A percentile compares a stretch with the other conserved stretches of the same genome.
phyloP scores from a whole-genome alignment of 2,113 vertebrate genomes.

The Podilymbus podiceps region DNA sequence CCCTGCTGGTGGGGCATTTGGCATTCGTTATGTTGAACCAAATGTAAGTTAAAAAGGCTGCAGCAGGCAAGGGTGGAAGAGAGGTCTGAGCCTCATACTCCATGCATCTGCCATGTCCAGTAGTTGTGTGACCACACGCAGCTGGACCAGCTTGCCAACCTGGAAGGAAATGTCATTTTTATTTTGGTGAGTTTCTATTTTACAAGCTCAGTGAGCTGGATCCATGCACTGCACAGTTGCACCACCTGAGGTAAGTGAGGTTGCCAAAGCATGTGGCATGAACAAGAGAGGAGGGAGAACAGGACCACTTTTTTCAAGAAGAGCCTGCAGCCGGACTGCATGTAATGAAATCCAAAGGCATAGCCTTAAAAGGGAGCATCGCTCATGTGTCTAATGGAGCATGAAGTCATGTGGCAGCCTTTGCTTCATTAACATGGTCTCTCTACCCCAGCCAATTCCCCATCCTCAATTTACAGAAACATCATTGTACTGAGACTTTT shows the following conservation, averaged over 20 bases:
- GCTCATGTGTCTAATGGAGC: not conserved
- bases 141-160: not conserved
- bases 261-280: not conserved
- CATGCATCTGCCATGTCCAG: not conserved
- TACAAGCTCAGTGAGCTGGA: not conserved
- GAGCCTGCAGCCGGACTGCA: not conserved
- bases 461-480: not conserved
- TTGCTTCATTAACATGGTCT: not conserved
- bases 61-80: fast-evolving
- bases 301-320: not conserved
- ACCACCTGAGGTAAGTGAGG: not conserved
- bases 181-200: not conserved
- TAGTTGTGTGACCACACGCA: not conserved
- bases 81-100: not conserved
- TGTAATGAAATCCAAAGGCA: not conserved
- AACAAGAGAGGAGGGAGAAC: not conserved
- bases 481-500: not conserved
- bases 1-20: not conserved
- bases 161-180: not conserved
- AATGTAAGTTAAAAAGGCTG: not conserved
- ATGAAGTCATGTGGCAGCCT: not conserved
- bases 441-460: not conserved
- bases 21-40: not conserved
- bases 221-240: not conserved
- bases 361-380: not conserved